Base-by-base conservation (phyloP, 2,113 vertebrate species). In the Neodontobutis hainanensis region DNA sequence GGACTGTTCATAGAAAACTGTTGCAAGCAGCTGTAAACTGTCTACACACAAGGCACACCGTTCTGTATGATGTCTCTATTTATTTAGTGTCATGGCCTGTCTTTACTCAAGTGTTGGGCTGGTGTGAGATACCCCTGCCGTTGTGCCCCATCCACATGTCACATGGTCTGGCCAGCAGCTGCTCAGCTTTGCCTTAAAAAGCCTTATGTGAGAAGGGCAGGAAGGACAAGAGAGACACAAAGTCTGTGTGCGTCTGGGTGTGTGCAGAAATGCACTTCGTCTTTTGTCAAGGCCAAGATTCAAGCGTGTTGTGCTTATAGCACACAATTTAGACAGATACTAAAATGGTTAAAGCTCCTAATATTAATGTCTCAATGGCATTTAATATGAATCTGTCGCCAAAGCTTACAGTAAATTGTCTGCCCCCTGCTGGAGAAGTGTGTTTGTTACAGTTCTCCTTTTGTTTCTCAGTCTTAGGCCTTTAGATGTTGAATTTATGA, bases 401-500 rank as follows among this genome's bases (percentile, higher is more conserved):
- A 34, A 3, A 36, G 32, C 6, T 55, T 5, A 36, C 0, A 46
- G 36, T 46, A 36, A 8, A 55, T 16, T 45, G 52, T 64, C 68
- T 78, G 83, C 82, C 81, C 84, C 69, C 87, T 87, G 67, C 43
- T 85, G 85, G 62, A 40, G 12, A 27, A 51, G 1, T 27, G 60
- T 5, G 44, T 58, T 27, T 27, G 0, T 47, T 48, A 36, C 56
- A 59, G 2, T n/a, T 43, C 19, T n/a, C 45, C 5, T 58, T 8
- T 19, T 47, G 0, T 11, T 48, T 43, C 2, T 73, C 86, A 98
- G 97, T 73, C 95, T 99, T 46, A 90, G 97, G 65, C 96, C 96
- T n/a, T 78, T 99, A 19, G 97, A 99, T 84, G 96, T 99, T 4
- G 97, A 98, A 86, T 99, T 99, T 86, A 99, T 99, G 97, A 95